Evolutionary conservation across 2,797 vertebrate species (phyloP), one percentile per base, ranked within the genome.

Genomic region (Sitta carolinensis): DNA sequence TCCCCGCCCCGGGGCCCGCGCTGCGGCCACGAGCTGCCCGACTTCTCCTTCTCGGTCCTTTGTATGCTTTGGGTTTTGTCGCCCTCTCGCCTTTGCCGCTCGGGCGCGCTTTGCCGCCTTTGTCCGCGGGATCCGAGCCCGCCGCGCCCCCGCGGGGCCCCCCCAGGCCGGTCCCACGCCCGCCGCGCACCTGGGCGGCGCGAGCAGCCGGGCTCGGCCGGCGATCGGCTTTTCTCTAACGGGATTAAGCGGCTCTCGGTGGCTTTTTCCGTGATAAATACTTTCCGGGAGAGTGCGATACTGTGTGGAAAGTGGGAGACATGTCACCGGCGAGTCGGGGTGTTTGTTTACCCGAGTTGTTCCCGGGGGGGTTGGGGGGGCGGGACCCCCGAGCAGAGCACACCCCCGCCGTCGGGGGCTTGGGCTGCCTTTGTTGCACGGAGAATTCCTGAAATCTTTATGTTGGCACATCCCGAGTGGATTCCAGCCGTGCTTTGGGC

Each of bases 401-500:
- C 47, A 8, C 34, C 63, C 36, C 69, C 12, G 42, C 22, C 11
- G 26, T 20, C 19, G 11, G 23, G 55, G 72, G 16, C 36, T 66
- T 10, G 34, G 9, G 45, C 21, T 20, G 50, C 62, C n/a, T 34
- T 91, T 34, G 89, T 67, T 73, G 52, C 9, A 9, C 59, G 18
- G 59, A 55, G 73, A 58, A 91, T 84, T 82, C 69, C 82, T 82
- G 59, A 86, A 51, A 63, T 93, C 95, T 95, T 93, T 91, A 9
- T 67, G 78, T 87, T 97, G 97, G 94, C 96, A 77, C 84, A 89
- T 94, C 90, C 75, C 42, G 87, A 69, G 88, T 54, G 92, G 90
- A 98, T 97, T 96, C 97, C 96, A 95, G 90, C 93, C 95, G 91
- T 96, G 95, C 97, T 90, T 96, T 13, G 74, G 68, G 80, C 85